Base-by-base conservation (phyloP, 2,113 vertebrate species). In the Charina bottae region DNA sequence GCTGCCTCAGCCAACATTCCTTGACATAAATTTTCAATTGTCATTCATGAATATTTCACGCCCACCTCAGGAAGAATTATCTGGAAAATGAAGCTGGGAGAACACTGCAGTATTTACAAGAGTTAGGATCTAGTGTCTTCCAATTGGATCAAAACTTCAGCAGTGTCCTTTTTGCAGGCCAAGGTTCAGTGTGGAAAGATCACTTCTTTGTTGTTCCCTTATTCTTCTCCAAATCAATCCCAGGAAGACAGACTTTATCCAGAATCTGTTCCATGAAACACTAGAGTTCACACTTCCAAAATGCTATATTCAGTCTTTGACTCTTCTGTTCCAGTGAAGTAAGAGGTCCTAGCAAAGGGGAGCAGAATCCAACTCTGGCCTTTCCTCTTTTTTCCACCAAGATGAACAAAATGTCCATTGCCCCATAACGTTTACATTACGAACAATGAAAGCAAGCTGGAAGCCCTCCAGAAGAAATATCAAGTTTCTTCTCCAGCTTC, bases 41-140 rank as follows among this genome's bases (percentile, higher is more conserved):
- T 96, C 94, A 95, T 95, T 95, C 86, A 92, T 93, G 95, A 97
- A 93, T 96, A 94, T 95, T 96, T 96, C 92, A 94, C 93, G 92
- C 93, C 94, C 90, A 84, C 89, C 91, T 93, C 72, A 0, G 92
- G 94, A 96, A 96, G 92, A 96, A 95, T 93, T 93, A 92, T 94
- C 95, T 92, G 88, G 91, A 83, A 86, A 94, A 90, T 46, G 21
- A 78, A 17, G 93, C 59, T 90, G 54, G 46, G 59, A 90, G 54
- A 84, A 59, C 85, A 92, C 68, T 0, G 9, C 87, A 94, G 94
- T 33, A 93, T 53, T 90, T 94, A 91, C 49, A 93, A 90, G 68
- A 56, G 68, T 42, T 89, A 68, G n/a, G 93, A 3, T 0, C 23
- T 46, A 4, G 28, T 42, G 33, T 72, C 53, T 49, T 89, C 83